A percentile compares a stretch with the other conserved stretches of the same genome.
These are phyloP conservation scores for Ceyx melanurus DNA, from an alignment of 2,113 vertebrate species.

Conservation along the genomic window DNA sequence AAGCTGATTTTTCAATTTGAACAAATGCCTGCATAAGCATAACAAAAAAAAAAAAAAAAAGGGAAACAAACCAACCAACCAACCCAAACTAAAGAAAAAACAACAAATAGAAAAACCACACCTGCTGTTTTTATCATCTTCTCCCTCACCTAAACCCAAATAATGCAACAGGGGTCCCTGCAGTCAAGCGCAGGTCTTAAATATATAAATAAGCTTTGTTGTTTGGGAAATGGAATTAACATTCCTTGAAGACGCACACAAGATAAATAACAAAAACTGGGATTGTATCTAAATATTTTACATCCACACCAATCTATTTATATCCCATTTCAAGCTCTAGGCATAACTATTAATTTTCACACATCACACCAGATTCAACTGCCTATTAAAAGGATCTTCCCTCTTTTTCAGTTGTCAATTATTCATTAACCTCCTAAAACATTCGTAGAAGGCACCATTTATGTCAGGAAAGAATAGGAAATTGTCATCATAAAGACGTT, in stretches of 20 bases:
- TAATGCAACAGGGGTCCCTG: fast-evolving
- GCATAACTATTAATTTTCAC: not conserved
- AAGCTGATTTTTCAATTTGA: not conserved
- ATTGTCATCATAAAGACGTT: not conserved
- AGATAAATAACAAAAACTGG: not conserved
- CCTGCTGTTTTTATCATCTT: not conserved
- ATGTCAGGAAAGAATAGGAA: not conserved
- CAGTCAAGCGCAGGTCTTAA: not conserved
- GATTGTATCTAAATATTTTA: not conserved
- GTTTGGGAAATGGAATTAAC: not conserved
- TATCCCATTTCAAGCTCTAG: not conserved
- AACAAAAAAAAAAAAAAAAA: not conserved
- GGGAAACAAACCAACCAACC: not conserved
- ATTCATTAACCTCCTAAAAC: conserved; percentile 25
- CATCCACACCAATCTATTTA: not conserved
- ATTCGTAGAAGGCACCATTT: not conserved
- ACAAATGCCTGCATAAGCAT: not conserved
- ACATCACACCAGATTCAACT: not conserved
- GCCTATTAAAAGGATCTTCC: not conserved
- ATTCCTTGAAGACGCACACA: not conserved
- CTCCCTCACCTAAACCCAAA: not conserved
- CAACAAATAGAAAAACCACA: not conserved
- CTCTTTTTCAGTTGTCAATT: not conserved
- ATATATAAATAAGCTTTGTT: not conserved
- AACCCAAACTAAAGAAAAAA: not conserved